Percentiles rank a stretch among this genome's conserved stretches.
Evolutionary conservation across 37 sponge, comb jelly and placozoan genomes (phyloP).

Genomic region (Diacarnus erythraeanus): DNA sequence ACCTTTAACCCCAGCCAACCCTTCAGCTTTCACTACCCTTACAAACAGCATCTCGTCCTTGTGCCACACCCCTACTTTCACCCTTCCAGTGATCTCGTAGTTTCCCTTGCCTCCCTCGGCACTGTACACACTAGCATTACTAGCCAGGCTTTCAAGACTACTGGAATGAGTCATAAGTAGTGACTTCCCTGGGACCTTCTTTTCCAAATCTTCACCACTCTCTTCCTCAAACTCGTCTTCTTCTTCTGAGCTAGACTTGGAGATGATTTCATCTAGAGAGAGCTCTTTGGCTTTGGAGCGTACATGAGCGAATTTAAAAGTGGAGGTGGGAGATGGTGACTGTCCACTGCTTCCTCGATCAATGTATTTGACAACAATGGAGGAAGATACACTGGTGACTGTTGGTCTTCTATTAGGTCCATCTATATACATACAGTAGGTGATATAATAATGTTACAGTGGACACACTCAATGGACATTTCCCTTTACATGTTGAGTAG

Average conservation of each 20-base stretch:
- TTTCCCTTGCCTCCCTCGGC: conserved; percentile 59
- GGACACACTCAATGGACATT: too few relatives aligned
- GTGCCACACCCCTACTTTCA: conserved; percentile 55
- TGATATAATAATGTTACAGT: too few relatives aligned
- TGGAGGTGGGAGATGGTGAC: background rate
- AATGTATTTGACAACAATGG: background rate
- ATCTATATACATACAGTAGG: too few relatives aligned
- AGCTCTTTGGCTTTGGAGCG: background rate
- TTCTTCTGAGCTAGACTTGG: too few relatives aligned
- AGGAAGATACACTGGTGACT: background rate
- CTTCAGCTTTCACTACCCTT: conserved; percentile 37
- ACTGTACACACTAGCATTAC: conserved; percentile 53
- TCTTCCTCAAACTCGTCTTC: too few relatives aligned
- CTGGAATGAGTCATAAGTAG: background rate
- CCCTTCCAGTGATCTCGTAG: conserved; percentile 66
- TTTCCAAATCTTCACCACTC: background rate
- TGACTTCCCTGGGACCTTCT: background rate
- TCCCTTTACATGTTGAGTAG: too few relatives aligned
- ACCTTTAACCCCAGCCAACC: conserved; percentile 53
- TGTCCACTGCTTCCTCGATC: background rate
- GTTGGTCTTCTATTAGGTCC: background rate
- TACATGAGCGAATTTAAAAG: background rate
- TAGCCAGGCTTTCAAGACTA: background rate
- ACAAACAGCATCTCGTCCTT: conserved; percentile 38
- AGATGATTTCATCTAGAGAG: background rate